These are phyloP conservation scores for Capitella teleta DNA, from an alignment of 1,140 invertebrate genomes.

Conservation along the genomic window DNA sequence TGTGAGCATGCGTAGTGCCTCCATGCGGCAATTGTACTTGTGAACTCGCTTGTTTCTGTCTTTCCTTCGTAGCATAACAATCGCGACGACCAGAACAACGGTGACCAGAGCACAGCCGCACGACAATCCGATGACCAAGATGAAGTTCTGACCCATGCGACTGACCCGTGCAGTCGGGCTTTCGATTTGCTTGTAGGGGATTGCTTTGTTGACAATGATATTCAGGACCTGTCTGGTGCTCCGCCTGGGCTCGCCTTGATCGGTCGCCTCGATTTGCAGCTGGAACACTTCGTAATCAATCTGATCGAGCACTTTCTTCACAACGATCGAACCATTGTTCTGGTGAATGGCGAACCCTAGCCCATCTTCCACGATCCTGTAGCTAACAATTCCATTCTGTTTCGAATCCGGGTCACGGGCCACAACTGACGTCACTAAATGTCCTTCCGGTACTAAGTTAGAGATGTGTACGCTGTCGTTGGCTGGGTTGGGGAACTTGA, in stretches of 20 bases:
- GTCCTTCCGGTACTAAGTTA: background rate
- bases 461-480: conserved; percentile 10
- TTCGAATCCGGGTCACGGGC: conserved; percentile 9
- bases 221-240: background rate
- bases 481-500: conserved; percentile 5
- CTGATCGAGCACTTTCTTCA: background rate
- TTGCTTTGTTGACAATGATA: background rate
- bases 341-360: background rate
- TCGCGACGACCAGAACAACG: background rate
- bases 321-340: background rate
- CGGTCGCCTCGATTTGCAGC: no score
- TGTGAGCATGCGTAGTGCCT: background rate
- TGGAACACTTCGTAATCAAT: no score
- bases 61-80: background rate
- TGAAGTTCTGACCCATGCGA: background rate
- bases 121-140: background rate
- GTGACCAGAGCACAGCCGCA: background rate
- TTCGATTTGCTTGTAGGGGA: no score
- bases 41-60: background rate
- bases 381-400: conserved; percentile 1
- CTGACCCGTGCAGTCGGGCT: no score
- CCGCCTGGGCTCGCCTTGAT: no score
- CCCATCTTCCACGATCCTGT: background rate
- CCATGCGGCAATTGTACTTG: conserved; percentile 5
- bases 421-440: conserved; percentile 5